A percentile compares a stretch with the other conserved stretches of the same genome.
phyloP scores from a whole-genome alignment of 2,888 invertebrate genomes.

The Lasioglossum lativentre region DNA sequence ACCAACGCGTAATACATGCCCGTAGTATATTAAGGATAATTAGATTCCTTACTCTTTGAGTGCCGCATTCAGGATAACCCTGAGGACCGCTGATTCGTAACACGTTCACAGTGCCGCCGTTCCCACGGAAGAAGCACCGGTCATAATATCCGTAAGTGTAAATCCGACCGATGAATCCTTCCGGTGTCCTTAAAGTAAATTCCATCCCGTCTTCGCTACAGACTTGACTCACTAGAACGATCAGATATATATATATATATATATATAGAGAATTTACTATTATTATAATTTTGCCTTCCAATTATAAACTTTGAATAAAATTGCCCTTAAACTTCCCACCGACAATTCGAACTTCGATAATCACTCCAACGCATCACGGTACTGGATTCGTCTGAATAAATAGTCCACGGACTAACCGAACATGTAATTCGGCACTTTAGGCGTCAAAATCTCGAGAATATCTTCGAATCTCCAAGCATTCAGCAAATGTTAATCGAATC shows the following conservation, averaged over 20 bases:
- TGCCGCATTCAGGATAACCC: slow-evolving; percentile 97
- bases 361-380: background rate
- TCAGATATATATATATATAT: slow-evolving; percentile 44
- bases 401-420: background rate
- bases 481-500: background rate
- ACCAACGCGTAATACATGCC: background rate
- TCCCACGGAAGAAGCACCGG: slow-evolving; percentile 95
- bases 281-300: background rate
- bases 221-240: slow-evolving; percentile 91
- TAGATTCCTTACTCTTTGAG: slow-evolving; percentile 88
- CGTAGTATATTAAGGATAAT: background rate
- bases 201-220: slow-evolving; percentile 98
- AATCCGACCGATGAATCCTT: slow-evolving; percentile 95
- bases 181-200: slow-evolving; percentile 94
- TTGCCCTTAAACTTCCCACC: background rate
- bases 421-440: background rate
- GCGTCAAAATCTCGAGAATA: background rate
- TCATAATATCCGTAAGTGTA: slow-evolving; percentile 97
- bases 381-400: background rate
- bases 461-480: background rate
- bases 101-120: slow-evolving; percentile 93
- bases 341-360: background rate
- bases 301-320: background rate
- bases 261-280: slow-evolving; percentile 38
- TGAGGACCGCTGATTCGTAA: slow-evolving; percentile 94